Percentiles rank a stretch among this genome's conserved stretches.
These are phyloP conservation scores for Rhabdophis nuchalis DNA, from an alignment of 2,797 vertebrate genomes.

Conservation along the genomic window DNA sequence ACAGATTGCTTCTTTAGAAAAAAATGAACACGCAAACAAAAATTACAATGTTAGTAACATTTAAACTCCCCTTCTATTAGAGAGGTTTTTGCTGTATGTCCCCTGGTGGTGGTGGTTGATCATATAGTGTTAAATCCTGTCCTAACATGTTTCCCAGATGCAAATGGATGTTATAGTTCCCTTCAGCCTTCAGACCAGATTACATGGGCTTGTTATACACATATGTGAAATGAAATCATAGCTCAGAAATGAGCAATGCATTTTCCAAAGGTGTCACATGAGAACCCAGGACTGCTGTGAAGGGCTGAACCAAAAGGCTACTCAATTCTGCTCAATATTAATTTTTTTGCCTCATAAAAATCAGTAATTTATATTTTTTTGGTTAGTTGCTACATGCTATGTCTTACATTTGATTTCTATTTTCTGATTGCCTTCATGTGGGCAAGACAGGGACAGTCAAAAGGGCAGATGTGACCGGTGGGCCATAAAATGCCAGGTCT, in stretches of 20 bases:
- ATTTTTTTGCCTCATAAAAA: not conserved
- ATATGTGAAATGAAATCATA: not conserved
- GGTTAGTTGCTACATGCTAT: not conserved
- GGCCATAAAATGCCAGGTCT: no score
- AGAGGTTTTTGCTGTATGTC: not conserved
- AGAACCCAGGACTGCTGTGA: not conserved
- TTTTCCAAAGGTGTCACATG: not conserved
- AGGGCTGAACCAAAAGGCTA: not conserved
- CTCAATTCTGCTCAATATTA: not conserved
- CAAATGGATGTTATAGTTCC: not conserved
- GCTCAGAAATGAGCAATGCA: not conserved
- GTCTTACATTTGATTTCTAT: not conserved
- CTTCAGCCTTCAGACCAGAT: not conserved
- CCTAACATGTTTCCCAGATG: not conserved
- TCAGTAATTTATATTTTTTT: not conserved
- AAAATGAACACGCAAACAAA: not conserved
- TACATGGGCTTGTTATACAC: not conserved
- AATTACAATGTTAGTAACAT: rapidly evolving
- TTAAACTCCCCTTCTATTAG: rapidly evolving
- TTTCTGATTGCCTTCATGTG: not conserved
- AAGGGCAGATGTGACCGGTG: not conserved
- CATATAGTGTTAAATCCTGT: not conserved
- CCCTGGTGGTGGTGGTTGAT: not conserved
- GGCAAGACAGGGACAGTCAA: not conserved
- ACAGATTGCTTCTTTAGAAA: not conserved